A percentile compares a stretch with the other conserved stretches of the same genome.
These are phyloP conservation scores for Tipula unca DNA, from an alignment of 2,888 invertebrate species.

Conservation along the genomic window DNA sequence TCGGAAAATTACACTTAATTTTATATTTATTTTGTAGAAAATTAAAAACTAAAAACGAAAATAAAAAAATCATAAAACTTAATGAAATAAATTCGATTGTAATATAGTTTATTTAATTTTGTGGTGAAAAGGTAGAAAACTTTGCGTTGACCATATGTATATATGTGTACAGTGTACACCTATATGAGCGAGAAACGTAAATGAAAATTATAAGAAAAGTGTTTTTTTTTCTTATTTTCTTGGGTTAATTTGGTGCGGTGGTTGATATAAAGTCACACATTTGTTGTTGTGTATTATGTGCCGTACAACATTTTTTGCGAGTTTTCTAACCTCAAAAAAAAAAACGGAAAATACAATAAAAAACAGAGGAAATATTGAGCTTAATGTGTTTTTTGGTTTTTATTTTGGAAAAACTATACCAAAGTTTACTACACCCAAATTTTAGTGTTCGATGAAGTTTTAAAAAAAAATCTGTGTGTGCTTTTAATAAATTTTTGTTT, in stretches of 20 bases:
- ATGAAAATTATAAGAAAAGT: not conserved
- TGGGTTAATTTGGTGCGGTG: not conserved
- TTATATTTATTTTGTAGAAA: not conserved
- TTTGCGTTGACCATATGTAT: not conserved
- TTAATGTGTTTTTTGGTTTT: no score
- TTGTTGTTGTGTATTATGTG: not conserved
- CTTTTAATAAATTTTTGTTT: not conserved
- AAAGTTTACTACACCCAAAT: not conserved
- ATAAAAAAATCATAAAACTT: not conserved
- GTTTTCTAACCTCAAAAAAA: not conserved
- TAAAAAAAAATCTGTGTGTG: not conserved
- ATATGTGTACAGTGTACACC: not conserved
- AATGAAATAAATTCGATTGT: not conserved
- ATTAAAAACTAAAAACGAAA: not conserved
- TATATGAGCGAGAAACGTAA: not conserved
- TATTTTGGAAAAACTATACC: not conserved
- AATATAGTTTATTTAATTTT: not conserved
- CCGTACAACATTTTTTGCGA: not conserved
- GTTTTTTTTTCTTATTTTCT: no score
- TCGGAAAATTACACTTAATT: constrained; percentile 14
- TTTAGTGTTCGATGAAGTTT: not conserved
- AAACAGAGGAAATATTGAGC: not conserved
- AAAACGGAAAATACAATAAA: no score
- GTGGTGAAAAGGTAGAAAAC: not conserved
- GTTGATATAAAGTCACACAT: not conserved